Percentiles rank a stretch among this genome's conserved stretches.
These are phyloP conservation scores for Toxotes lorentzi DNA, from an alignment of 2,797 vertebrate species.

Conservation along the genomic window DNA sequence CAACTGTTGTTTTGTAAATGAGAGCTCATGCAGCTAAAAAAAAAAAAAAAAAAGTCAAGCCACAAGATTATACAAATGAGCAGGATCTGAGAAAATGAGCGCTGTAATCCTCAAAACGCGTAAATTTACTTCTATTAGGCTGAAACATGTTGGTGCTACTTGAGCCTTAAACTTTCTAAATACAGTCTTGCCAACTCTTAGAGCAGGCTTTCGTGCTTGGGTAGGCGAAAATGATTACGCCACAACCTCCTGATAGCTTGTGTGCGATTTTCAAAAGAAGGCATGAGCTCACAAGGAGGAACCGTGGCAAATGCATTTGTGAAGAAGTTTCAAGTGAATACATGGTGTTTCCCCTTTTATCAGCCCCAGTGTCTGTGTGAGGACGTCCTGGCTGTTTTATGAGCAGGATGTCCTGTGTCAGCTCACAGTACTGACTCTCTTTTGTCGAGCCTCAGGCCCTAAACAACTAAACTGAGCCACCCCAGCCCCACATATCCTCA, in stretches of 20 bases:
- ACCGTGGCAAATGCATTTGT: slow-evolving; percentile 33
- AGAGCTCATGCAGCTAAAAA: neutral
- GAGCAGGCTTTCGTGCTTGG: slow-evolving; percentile 42
- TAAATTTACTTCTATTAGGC: slow-evolving; percentile 29
- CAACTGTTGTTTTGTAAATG: neutral
- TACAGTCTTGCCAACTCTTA: slow-evolving; percentile 20
- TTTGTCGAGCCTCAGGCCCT: slow-evolving; percentile 71
- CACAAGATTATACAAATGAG: slow-evolving; percentile 46
- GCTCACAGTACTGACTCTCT: slow-evolving; percentile 60
- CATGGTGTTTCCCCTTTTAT: slow-evolving; percentile 62
- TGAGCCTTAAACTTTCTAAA: slow-evolving; percentile 28
- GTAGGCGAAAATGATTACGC: slow-evolving; percentile 54
- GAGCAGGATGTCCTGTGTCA: slow-evolving; percentile 79
- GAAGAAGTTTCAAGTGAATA: slow-evolving; percentile 49
- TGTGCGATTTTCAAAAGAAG: slow-evolving; percentile 41
- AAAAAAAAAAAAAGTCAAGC: slow-evolving; percentile 7
- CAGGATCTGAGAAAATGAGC: slow-evolving; percentile 34
- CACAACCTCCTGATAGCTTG: slow-evolving; percentile 36
- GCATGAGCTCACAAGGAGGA: slow-evolving; percentile 34
- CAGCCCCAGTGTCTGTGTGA: slow-evolving; percentile 65
- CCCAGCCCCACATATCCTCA: slow-evolving; percentile 53
- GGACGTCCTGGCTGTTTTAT: slow-evolving; percentile 78
- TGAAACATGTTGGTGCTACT: slow-evolving; percentile 36
- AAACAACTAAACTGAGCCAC: slow-evolving; percentile 62
- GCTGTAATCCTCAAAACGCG: slow-evolving; percentile 26